Evolutionary conservation across 1,140 invertebrate species (phyloP).

Genomic region (Choristoneura fumiferana): DNA sequence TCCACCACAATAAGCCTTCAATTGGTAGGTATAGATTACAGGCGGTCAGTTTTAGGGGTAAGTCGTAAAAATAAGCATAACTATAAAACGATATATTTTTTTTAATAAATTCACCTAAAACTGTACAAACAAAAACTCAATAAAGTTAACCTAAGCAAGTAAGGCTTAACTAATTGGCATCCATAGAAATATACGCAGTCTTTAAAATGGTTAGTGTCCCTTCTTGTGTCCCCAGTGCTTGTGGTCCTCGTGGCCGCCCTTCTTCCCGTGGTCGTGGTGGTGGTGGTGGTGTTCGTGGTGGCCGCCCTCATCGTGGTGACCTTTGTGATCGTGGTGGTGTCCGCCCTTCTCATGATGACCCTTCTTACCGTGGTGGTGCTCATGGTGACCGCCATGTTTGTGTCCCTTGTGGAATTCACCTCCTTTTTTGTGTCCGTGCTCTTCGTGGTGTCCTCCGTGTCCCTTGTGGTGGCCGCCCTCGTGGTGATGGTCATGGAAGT

Average conservation of each 20-base stretch:
- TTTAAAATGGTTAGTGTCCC: constrained; percentile 69
- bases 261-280: constrained; percentile 81
- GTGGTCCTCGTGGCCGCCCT: constrained; percentile 79
- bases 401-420: constrained; percentile 83
- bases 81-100: constrained; percentile 4
- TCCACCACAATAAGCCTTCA: constrained; percentile 21
- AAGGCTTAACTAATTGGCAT: constrained; percentile 40
- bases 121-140: constrained; percentile 49
- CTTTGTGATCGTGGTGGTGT: constrained; percentile 68
- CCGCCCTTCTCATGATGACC: constrained; percentile 84
- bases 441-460: constrained; percentile 82
- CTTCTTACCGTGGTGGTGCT: constrained; percentile 85
- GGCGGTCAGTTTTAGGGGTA: neutral
- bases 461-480: constrained; percentile 84
- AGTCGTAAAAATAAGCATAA: neutral
- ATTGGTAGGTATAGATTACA: too few species aligned
- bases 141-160: constrained; percentile 44
- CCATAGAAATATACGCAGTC: constrained; percentile 27
- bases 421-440: constrained; percentile 83
- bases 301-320: constrained; percentile 77
- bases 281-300: constrained; percentile 80
- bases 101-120: constrained; percentile 19
- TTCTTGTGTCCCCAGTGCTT: constrained; percentile 78
- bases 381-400: constrained; percentile 82
- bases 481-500: constrained; percentile 87